Conservation (phyloP, 2,113 vertebrate species). For the Chamaea fasciata region DNA sequence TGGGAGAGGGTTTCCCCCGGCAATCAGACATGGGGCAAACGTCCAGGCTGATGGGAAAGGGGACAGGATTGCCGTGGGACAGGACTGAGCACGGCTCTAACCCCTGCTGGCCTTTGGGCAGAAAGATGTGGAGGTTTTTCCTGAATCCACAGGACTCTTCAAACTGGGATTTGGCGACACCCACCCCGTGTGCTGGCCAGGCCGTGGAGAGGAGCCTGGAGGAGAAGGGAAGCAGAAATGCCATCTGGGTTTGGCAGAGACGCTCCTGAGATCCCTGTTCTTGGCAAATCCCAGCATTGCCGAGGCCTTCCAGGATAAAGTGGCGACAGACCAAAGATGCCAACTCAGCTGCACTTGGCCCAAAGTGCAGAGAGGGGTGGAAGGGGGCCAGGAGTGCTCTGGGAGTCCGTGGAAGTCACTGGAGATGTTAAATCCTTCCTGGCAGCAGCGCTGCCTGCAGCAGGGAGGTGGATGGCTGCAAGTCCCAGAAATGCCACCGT, state of each 20-base stretch:
- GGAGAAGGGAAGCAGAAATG: background rate
- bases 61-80: background rate
- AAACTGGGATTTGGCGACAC: background rate
- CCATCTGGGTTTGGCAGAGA: conserved; percentile 46
- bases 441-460: background rate
- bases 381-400: background rate
- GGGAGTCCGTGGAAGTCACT: background rate
- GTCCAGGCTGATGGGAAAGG: background rate
- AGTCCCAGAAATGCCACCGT: fast-evolving
- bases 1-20: background rate
- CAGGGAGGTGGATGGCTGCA: fast-evolving
- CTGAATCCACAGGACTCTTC: background rate
- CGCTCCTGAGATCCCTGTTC: background rate
- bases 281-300: background rate
- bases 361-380: background rate
- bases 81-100: background rate
- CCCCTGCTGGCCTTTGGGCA: background rate
- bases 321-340: background rate
- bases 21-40: background rate
- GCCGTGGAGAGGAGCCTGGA: background rate
- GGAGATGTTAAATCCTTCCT: background rate
- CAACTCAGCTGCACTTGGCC: background rate
- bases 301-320: conserved; percentile 41
- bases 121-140: background rate
- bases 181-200: background rate